Evolutionary conservation across 2,113 vertebrate species (phyloP).

Genomic region (Pardalotus punctatus): DNA sequence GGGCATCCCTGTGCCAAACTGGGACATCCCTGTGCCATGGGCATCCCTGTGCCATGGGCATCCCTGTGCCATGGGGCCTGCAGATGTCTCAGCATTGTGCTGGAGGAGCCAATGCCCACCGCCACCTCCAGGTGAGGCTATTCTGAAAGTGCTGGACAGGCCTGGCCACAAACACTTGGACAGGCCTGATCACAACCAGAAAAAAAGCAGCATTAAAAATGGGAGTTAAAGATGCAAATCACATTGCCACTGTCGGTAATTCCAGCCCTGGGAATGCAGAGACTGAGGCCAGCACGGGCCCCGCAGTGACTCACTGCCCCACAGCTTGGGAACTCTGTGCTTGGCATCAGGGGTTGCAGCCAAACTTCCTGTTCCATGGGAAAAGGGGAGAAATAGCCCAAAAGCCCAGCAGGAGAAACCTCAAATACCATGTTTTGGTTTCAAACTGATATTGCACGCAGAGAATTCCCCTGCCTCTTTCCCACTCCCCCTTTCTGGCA

Average conservation of each 20-base stretch:
- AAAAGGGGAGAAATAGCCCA: neutral
- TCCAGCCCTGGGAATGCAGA: neutral
- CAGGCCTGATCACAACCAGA: neutral
- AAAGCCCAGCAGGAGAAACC: neutral
- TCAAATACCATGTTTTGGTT: neutral
- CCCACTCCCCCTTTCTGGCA: neutral
- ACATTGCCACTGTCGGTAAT: neutral
- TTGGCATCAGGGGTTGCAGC: neutral
- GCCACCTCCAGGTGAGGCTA: neutral
- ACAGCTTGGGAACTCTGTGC: neutral
- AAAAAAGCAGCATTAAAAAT: neutral
- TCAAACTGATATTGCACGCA: neutral
- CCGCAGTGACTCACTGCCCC: neutral
- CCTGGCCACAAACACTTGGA: neutral
- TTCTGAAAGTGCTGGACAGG: neutral
- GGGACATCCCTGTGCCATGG: neutral
- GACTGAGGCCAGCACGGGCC: neutral
- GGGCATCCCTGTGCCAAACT: neutral
- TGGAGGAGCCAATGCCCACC: neutral
- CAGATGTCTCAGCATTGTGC: neutral
- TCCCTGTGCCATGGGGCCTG: neutral
- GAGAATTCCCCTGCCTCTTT: neutral
- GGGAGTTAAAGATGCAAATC: neutral
- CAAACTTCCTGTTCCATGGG: neutral
- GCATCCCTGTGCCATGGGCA: neutral